These are phyloP conservation scores for Drosophila infuscata DNA, from an alignment of 2,888 invertebrate genomes.

Conservation along the genomic window DNA sequence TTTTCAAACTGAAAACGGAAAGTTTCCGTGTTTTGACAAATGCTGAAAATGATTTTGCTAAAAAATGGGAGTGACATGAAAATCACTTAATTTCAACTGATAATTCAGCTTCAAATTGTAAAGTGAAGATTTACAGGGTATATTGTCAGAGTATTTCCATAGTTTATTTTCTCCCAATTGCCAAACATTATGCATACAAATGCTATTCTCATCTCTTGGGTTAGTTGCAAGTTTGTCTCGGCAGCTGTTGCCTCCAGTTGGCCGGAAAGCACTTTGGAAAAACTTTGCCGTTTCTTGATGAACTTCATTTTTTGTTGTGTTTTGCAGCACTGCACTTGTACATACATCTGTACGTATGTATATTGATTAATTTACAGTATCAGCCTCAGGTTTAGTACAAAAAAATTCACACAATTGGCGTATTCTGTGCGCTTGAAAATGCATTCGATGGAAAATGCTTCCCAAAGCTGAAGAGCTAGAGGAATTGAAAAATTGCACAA, in stretches of 20 bases:
- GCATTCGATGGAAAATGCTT: slow-evolving; percentile 49
- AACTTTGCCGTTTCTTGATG: slow-evolving; percentile 68
- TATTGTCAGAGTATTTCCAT: neutral
- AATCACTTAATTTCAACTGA: neutral
- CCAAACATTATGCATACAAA: neutral
- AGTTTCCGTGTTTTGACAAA: too few relatives aligned
- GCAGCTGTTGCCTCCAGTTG: slow-evolving; percentile 48
- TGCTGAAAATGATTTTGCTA: too few relatives aligned
- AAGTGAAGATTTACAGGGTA: neutral
- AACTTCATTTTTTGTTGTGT: slow-evolving; percentile 43
- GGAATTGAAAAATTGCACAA: neutral
- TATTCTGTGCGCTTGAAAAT: slow-evolving; percentile 24
- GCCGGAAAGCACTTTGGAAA: slow-evolving; percentile 11
- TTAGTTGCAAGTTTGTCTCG: slow-evolving; percentile 18
- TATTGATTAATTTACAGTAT: slow-evolving; percentile 55
- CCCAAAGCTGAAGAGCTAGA: neutral
- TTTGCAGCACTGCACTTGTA: slow-evolving; percentile 36
- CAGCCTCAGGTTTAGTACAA: slow-evolving; percentile 7
- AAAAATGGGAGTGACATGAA: neutral
- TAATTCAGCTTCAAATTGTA: neutral
- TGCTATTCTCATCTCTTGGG: neutral
- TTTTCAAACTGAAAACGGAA: too few relatives aligned
- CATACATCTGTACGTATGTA: neutral
- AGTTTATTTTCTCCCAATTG: neutral
- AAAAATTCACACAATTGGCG: slow-evolving; percentile 40